Evolutionary conservation across 2,888 invertebrate species (phyloP).

Genomic region (Philereme vetulata): DNA sequence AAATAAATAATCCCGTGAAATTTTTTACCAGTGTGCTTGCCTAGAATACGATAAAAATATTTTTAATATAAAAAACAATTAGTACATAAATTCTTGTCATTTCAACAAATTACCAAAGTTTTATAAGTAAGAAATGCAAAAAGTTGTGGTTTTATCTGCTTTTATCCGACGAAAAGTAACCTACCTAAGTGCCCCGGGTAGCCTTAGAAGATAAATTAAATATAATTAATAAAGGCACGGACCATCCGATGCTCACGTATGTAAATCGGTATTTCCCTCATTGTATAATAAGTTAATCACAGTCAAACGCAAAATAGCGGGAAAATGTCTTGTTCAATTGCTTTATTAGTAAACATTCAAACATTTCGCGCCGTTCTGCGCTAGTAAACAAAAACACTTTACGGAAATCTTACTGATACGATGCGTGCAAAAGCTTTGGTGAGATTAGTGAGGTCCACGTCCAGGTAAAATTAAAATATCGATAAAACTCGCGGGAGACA

Average conservation of each 20-base stretch:
- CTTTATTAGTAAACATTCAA: constrained; percentile 71
- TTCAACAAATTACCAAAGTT: no score
- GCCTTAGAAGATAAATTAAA: background rate
- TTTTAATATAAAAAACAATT: no score
- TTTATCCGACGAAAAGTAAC: no score
- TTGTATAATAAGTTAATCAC: constrained; percentile 25
- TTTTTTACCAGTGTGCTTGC: no score
- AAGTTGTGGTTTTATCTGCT: no score
- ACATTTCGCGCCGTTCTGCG: constrained; percentile 72
- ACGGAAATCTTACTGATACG: constrained; percentile 62
- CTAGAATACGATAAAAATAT: no score
- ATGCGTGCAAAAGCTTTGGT: constrained; percentile 50
- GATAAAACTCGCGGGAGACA: constrained; percentile 49
- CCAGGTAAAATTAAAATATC: constrained; percentile 50
- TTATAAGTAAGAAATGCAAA: no score
- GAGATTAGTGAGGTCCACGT: constrained; percentile 41
- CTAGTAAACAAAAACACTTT: constrained; percentile 73
- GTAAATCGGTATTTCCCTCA: constrained; percentile 33
- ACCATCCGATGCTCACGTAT: background rate
- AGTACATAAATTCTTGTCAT: no score
- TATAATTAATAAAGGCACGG: background rate
- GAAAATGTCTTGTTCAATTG: constrained; percentile 61
- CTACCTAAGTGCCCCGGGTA: no score
- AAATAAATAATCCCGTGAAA: no score
- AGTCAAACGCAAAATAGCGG: constrained; percentile 50